phyloP scores from a whole-genome alignment of 2,797 vertebrate species.

The Prunella strophiata region DNA sequence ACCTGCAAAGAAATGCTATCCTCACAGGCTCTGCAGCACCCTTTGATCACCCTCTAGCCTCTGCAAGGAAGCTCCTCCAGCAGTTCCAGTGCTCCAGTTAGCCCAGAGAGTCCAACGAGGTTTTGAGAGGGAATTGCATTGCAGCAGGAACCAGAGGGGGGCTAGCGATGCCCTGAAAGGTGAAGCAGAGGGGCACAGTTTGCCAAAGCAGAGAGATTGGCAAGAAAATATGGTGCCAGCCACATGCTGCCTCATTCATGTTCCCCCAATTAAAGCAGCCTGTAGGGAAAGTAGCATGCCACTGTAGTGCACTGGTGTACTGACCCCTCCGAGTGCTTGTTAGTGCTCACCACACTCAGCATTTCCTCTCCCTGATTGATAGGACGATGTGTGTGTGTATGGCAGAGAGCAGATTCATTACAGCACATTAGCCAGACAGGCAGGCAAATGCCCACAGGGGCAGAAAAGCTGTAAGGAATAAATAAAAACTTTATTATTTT shows the following conservation, averaged over 20 bases:
- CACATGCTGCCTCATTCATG: background rate
- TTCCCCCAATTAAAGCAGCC: conserved; percentile 54
- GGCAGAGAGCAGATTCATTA: conserved; percentile 68
- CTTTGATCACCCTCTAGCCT: background rate
- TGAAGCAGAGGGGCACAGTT: background rate
- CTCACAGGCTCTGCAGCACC: background rate
- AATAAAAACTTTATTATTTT: conserved; percentile 70
- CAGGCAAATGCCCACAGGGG: conserved; percentile 70
- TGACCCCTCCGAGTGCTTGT: conserved; percentile 60
- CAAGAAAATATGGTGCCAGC: conserved; percentile 28
- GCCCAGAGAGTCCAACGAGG: background rate
- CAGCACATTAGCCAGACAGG: conserved; percentile 66
- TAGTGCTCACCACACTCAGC: conserved; percentile 34
- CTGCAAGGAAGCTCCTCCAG: background rate
- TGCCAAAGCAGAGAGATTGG: background rate
- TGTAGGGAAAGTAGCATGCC: conserved; percentile 26
- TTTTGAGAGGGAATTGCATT: background rate
- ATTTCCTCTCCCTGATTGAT: conserved; percentile 64
- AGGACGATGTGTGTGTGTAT: background rate
- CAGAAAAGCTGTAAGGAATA: conserved; percentile 68
- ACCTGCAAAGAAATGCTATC: background rate
- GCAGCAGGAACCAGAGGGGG: background rate
- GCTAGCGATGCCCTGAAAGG: background rate
- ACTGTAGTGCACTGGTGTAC: background rate
- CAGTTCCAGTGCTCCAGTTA: background rate